Percentiles rank a stretch among this genome's conserved stretches.
Evolutionary conservation across 2,797 vertebrate species (phyloP).

Genomic region (Brachyrhaphis roseni): DNA sequence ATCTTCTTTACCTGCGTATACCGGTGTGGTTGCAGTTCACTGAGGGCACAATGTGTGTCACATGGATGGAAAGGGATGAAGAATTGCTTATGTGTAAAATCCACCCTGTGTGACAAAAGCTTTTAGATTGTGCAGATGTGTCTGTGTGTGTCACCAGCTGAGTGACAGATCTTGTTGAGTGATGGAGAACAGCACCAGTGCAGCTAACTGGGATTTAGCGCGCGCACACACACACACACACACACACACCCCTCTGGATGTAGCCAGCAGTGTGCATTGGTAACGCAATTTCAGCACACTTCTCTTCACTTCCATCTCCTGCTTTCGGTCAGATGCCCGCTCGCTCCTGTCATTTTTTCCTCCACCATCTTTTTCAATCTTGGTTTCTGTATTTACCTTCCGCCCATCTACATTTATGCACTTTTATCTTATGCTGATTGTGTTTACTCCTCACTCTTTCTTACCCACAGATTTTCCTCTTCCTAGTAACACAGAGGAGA

Average conservation of each 20-base stretch:
- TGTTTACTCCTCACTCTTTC: neutral
- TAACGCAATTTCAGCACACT: slow-evolving; percentile 50
- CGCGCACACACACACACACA: neutral
- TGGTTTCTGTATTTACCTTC: neutral
- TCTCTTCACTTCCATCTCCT: slow-evolving; percentile 8
- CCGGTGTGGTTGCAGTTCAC: neutral
- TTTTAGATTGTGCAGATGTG: slow-evolving; percentile 5
- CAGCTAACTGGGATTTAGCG: neutral
- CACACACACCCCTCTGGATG: neutral
- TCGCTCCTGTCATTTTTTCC: neutral
- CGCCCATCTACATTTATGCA: neutral
- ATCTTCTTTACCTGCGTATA: neutral
- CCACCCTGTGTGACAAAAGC: neutral
- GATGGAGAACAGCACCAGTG: slow-evolving; percentile 47
- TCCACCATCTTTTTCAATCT: neutral
- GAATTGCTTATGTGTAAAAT: neutral
- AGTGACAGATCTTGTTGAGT: slow-evolving; percentile 57
- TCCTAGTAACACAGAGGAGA: neutral
- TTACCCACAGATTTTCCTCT: neutral
- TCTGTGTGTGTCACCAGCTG: slow-evolving; percentile 41
- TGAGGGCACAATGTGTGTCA: neutral
- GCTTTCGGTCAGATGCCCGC: neutral
- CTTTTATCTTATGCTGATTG: neutral
- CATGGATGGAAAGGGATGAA: neutral
- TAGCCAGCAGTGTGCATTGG: slow-evolving; percentile 35